Percentiles rank a stretch among this genome's conserved stretches.
These are phyloP conservation scores for Emmelina monodactyla DNA, from an alignment of 2,888 invertebrate genomes.

Conservation along the genomic window DNA sequence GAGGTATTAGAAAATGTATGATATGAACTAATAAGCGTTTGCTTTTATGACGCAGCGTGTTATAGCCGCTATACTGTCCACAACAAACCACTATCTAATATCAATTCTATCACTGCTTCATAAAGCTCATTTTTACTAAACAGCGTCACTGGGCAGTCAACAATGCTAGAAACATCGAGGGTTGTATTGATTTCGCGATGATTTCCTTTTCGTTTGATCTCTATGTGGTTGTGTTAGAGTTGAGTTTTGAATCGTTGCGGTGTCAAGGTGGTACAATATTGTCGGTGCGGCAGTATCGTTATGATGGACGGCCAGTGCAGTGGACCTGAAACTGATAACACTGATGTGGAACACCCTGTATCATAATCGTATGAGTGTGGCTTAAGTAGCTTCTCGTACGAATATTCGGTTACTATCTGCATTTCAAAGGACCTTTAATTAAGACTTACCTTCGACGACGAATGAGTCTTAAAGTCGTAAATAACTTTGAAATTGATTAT, in stretches of 20 bases:
- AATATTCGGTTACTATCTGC: no score
- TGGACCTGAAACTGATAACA: slow-evolving; percentile 56
- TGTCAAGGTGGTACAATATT: slow-evolving; percentile 52
- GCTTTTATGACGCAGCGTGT: slow-evolving; percentile 35
- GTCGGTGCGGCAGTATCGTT: slow-evolving; percentile 61
- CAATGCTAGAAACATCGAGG: no score
- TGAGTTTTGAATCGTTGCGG: slow-evolving; percentile 12
- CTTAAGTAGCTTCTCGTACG: no score
- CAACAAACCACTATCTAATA: slow-evolving; percentile 10
- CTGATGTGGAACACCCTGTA: slow-evolving; percentile 18
- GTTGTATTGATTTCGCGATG: slow-evolving; percentile 33
- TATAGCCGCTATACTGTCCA: slow-evolving; percentile 28
- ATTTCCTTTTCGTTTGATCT: slow-evolving; percentile 10
- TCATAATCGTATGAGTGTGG: no score
- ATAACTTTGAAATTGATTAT: no score
- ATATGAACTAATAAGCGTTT: slow-evolving; percentile 28
- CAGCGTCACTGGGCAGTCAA: no score
- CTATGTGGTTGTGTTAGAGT: slow-evolving; percentile 15
- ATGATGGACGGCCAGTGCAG: slow-evolving; percentile 63
- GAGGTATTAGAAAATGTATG: slow-evolving; percentile 2
- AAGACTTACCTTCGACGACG: no score
- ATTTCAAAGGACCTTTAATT: no score
- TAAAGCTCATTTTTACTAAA: no score
- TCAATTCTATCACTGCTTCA: no score
- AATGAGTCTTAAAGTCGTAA: no score